Conservation (phyloP, 2,113 vertebrate genomes). For the Chloebia gouldiae region DNA sequence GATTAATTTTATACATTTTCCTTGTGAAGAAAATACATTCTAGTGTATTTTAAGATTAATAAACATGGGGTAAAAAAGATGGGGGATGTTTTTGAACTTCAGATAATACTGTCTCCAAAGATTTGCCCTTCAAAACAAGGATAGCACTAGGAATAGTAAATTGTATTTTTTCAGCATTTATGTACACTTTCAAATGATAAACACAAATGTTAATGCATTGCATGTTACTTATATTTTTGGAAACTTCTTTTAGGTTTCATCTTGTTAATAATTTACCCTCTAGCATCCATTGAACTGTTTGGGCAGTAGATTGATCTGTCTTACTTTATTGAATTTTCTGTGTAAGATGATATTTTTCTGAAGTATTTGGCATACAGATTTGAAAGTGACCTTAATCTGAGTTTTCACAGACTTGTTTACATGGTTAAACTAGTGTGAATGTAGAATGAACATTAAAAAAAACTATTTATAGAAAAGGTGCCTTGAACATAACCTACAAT, state of each 20-base stretch:
- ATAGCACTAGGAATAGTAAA: background rate
- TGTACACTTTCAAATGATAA: slow-evolving; percentile 17
- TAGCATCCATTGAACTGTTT: background rate
- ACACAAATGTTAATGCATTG: background rate
- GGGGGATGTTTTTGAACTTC: slow-evolving; percentile 47
- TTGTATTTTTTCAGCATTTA: slow-evolving; percentile 10
- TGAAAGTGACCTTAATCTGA: slow-evolving; percentile 42
- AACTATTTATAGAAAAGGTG: background rate
- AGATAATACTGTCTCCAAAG: background rate
- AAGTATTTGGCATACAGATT: background rate
- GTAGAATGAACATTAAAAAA: background rate
- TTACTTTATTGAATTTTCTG: background rate
- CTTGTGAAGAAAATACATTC: background rate
- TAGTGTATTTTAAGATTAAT: slow-evolving; percentile 4
- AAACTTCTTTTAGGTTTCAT: background rate
- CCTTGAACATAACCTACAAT: background rate
- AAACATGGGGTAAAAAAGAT: background rate
- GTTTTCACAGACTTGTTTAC: slow-evolving; percentile 19
- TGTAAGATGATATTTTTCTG: background rate
- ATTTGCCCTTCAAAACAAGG: background rate
- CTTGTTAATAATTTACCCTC: slow-evolving; percentile 22
- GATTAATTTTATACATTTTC: slow-evolving; percentile 52
- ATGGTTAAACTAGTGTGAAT: slow-evolving; percentile 3
- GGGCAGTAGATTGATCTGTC: background rate
- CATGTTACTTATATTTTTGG: slow-evolving; percentile 20